Base-by-base conservation (phyloP, 2,888 invertebrate species). In the Synanthedon formicaeformis region DNA sequence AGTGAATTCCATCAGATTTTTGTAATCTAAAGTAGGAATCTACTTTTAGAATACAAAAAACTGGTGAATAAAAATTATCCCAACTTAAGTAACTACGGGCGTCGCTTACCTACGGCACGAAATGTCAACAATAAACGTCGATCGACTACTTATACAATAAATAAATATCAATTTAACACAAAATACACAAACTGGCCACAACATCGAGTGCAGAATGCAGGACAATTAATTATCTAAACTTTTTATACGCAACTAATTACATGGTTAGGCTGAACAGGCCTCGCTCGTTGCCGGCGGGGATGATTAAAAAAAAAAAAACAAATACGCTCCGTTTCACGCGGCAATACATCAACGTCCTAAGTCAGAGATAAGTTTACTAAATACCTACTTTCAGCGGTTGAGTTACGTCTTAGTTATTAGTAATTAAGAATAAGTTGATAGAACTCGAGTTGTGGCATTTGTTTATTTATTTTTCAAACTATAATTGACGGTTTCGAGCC, bases 341-440 rank as follows among this genome's bases (percentile, higher is more conserved):
- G 63, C 69, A 68, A 82, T 85, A 71, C 74, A 81, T 86, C 85
- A 86, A 81, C 63, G 83, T 85, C 82, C 58, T 57, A 57, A 61
- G 62, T 64, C 58, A 62, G 67, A 78, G 75, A 78, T 77, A 80
- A 78, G 70, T 74, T 65, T 64, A 73, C 81, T 78, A 79, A 81
- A 82, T 75, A 74, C 71, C 73, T 73, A 82, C 71, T 81, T 82
- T 81, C 79, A 81, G 69, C 76, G 69, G 63, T 75, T 75, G 78
- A 78, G 75, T 81, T 77, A 85, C 85, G 82, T 85, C 86, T 86
- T 68, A 80, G 81, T 86, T 83, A 81, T 67, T 78, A 73, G 78
- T 81, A 83, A 84, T 84, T 85, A 83, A 79, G 82, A 82, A 78
- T 81, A 81, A 84, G 78, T 81, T 79, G 73, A 79, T 69, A 67